phyloP scores from a whole-genome alignment of 2,113 vertebrate genomes.

The Leptocoma aspasia region DNA sequence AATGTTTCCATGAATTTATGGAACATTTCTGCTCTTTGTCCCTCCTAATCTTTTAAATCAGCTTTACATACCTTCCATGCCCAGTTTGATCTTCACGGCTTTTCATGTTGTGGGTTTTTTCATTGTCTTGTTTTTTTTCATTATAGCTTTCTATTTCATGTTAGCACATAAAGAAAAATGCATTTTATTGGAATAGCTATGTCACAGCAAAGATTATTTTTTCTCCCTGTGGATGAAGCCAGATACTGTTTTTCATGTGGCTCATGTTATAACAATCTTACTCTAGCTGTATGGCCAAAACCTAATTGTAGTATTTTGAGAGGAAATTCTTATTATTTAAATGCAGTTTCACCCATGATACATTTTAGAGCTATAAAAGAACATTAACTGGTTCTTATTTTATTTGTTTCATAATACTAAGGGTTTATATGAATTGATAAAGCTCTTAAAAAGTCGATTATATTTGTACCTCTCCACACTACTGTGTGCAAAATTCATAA shows the following conservation, averaged over 20 bases:
- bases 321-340: constrained; percentile 35
- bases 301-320: neutral
- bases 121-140: neutral
- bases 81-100: neutral
- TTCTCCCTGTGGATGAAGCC: constrained; percentile 12
- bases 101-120: neutral
- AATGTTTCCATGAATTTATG: neutral
- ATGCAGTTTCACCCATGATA: neutral
- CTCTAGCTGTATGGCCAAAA: neutral
- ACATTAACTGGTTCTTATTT: constrained; percentile 15
- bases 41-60: neutral
- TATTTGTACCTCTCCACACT: neutral
- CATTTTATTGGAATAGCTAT: neutral
- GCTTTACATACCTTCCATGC: neutral
- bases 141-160: neutral
- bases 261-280: neutral
- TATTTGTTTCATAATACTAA: constrained; percentile 17
- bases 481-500: neutral
- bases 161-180: constrained; percentile 23
- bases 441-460: constrained; percentile 3
- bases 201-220: constrained; percentile 3
- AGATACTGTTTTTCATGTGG: neutral
- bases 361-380: neutral
- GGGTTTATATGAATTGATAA: constrained; percentile 2
- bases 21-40: neutral